Base-by-base conservation (phyloP, 2,888 invertebrate genomes). In the Acleris sparsana region DNA sequence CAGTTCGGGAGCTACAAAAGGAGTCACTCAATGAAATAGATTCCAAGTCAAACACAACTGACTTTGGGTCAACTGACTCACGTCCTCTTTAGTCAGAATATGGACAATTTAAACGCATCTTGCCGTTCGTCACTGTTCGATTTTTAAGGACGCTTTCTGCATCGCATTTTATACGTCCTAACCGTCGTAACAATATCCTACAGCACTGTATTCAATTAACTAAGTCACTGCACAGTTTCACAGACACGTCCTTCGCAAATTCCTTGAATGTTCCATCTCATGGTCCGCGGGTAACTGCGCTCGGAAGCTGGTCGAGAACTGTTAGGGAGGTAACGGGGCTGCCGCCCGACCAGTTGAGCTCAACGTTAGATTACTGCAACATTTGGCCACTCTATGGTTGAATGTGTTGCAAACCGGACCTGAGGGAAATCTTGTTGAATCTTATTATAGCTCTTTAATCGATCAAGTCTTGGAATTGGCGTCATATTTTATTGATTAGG, bases 261-360 rank as follows among this genome's bases (percentile, higher is more conserved):
- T 46, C 46, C 46, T 46, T 46, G 17, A 46, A 46, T 46, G 46
- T 16, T 46, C 17, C 52, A 43, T 11, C 22, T 46, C 46, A 44
- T 17, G 57, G 25, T 61, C 39, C 66, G 57, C 66, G 53, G 57
- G 56, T 57, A 52, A 20, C 57, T 46, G 17, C 61, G 46, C 57
- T 39, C 46, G 66, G 62, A 61, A 62, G 66, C 66, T 62, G 61
- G 57, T 52, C 46, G 49, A 39, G 39, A 11, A 13, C 39, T 66
- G 66, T 66, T 66, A 66, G 61, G 51, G 44, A 20, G 18, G 33
- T 66, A 66, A 66, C 66, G 66, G 66, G 20, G 39, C 65, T 33
- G 60, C 61, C 52, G 61, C 51, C 52, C 3, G 39, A 66, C 66
- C 66, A 66, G 66, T 62, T 49, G 43, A 57, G 62, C 33, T 48